Percentiles rank a stretch among this genome's conserved stretches.
phyloP scores from a whole-genome alignment of 1,140 invertebrate genomes.

The Stegodyphus dumicola region DNA sequence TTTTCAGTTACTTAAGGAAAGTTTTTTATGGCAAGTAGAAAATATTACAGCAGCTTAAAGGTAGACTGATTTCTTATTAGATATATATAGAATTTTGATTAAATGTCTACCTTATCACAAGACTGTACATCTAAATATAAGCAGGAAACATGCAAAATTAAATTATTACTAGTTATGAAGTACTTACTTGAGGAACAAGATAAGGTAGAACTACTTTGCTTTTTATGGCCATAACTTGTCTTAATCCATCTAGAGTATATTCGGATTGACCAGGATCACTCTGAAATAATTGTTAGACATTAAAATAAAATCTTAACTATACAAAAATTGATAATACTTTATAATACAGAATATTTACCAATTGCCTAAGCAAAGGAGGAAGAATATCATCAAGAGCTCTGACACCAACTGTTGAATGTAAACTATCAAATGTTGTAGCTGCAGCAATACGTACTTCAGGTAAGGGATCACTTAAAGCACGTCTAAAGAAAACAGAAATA shows the following conservation, averaged over 20 bases:
- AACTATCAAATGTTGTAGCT: slow-evolving; percentile 94
- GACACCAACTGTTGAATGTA: slow-evolving; percentile 93
- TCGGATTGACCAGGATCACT: slow-evolving; percentile 83
- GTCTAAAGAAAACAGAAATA: slow-evolving; percentile 69
- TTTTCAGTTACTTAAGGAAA: too few species aligned
- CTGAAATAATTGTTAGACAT: slow-evolving; percentile 65
- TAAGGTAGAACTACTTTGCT: slow-evolving; percentile 95
- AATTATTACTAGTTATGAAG: too few species aligned
- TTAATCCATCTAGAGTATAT: slow-evolving; percentile 90
- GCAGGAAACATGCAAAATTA: too few species aligned
- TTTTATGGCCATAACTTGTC: slow-evolving; percentile 97
- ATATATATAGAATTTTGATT: too few species aligned
- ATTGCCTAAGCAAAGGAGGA: slow-evolving; percentile 85
- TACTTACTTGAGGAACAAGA: slow-evolving; percentile 81
- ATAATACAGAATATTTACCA: slow-evolving; percentile 38
- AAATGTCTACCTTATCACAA: too few species aligned
- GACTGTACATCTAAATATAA: too few species aligned
- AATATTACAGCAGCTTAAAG: too few species aligned
- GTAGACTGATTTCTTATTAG: too few species aligned
- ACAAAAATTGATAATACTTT: neutral
- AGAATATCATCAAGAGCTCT: slow-evolving; percentile 97
- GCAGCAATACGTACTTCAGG: slow-evolving; percentile 93
- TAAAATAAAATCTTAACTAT: neutral
- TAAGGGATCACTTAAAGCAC: slow-evolving; percentile 91
- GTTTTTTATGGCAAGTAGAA: too few species aligned